phyloP scores from a whole-genome alignment of 2,113 vertebrate species.

The Chinchilla lanigera region DNA sequence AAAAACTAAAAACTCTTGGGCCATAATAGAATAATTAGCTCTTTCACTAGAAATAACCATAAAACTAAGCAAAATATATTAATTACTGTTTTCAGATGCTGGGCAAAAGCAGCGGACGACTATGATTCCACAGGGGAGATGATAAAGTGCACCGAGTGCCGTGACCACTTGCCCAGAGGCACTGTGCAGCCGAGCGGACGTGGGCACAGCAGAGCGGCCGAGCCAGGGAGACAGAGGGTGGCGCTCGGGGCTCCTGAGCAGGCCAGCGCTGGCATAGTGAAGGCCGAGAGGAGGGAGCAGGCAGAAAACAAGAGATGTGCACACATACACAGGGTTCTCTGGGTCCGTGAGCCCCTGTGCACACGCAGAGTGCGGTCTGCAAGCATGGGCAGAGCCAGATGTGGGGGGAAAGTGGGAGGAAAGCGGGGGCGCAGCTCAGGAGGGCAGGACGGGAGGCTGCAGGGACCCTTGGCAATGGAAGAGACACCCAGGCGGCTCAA shows the following conservation, averaged over 20 bases:
- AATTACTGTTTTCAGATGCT: constrained; percentile 50
- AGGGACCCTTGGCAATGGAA: neutral
- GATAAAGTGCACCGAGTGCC: neutral
- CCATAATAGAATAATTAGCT: constrained; percentile 57
- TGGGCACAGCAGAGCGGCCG: neutral
- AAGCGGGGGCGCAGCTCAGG: too few relatives aligned
- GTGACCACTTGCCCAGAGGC: neutral
- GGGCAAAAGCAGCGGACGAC: neutral
- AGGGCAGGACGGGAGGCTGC: neutral
- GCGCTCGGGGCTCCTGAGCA: neutral
- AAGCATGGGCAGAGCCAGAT: neutral
- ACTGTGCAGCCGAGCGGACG: neutral
- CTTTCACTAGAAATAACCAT: constrained; percentile 42
- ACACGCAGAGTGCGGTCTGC: neutral
- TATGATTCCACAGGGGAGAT: neutral
- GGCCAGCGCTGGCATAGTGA: neutral
- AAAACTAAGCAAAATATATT: constrained; percentile 43
- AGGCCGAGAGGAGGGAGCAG: neutral
- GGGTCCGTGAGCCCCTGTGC: neutral
- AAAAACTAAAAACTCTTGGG: constrained; percentile 56
- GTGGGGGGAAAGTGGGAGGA: neutral
- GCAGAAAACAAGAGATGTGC: neutral
- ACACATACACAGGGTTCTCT: neutral
- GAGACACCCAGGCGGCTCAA: neutral
- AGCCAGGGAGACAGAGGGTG: neutral